phyloP scores from a whole-genome alignment of 2,888 invertebrate species.

The Panzeria rudis region DNA sequence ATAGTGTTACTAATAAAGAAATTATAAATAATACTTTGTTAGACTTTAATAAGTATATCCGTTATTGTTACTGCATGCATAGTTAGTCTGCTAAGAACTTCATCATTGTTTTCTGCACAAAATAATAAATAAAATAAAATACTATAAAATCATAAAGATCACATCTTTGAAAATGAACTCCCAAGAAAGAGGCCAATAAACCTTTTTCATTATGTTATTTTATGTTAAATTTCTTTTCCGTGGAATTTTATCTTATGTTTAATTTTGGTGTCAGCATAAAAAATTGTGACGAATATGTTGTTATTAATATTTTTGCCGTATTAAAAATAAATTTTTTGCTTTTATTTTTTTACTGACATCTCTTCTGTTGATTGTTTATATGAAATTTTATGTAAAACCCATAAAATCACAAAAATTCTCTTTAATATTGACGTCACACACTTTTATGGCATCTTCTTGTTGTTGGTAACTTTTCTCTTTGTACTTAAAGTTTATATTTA shows the following conservation, averaged over 20 bases:
- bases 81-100: background rate
- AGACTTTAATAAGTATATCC: background rate
- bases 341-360: constrained; percentile 7
- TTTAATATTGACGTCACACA: constrained; percentile 53
- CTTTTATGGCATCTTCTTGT: constrained; percentile 54
- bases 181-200: constrained; percentile 47
- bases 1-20: background rate
- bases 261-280: constrained; percentile 21
- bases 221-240: constrained; percentile 42
- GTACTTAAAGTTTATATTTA: background rate
- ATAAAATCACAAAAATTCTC: constrained; percentile 8
- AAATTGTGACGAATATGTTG: constrained; percentile 39
- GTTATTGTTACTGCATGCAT: background rate
- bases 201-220: constrained; percentile 6
- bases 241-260: constrained; percentile 46
- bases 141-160: background rate
- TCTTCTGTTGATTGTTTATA: constrained; percentile 3
- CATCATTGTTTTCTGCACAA: background rate
- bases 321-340: background rate
- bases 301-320: constrained; percentile 15
- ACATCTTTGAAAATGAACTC: background rate
- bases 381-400: constrained; percentile 11
- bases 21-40: background rate
- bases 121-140: background rate
- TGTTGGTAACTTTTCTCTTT: background rate